Percentiles rank a stretch among this genome's conserved stretches.
Evolutionary conservation across 1,140 invertebrate species (phyloP).

Genomic region (Papilio machaon): DNA sequence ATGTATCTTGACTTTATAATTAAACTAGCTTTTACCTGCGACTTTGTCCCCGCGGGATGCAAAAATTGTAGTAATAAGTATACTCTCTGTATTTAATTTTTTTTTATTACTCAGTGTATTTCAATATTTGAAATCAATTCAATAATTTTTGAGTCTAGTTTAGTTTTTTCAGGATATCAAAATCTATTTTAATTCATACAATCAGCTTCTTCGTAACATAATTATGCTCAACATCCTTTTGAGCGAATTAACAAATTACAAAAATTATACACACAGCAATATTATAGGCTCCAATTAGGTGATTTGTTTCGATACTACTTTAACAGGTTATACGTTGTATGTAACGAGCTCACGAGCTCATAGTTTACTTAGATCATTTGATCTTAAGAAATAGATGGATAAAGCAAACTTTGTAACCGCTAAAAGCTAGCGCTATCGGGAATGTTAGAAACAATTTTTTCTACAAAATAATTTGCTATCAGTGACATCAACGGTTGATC

Average conservation of each 20-base stretch:
- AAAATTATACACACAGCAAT: neutral
- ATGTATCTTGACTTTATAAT: neutral
- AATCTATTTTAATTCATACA: too few species aligned
- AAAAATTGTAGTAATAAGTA: too few species aligned
- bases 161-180: too few species aligned
- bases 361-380: neutral
- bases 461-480: neutral
- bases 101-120: too few species aligned
- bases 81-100: too few species aligned
- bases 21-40: too few species aligned
- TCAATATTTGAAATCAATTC: too few species aligned
- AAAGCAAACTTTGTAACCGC: neutral
- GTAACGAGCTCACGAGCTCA: neutral
- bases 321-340: neutral
- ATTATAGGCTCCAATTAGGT: neutral
- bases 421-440: neutral
- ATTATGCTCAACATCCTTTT: neutral
- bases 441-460: neutral
- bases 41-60: too few species aligned
- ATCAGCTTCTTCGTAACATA: neutral
- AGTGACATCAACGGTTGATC: constrained; percentile 1
- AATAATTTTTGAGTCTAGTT: too few species aligned
- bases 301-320: neutral
- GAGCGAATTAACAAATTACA: neutral
- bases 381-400: neutral